These are phyloP conservation scores for Tachina fera DNA, from an alignment of 2,888 invertebrate species.

Conservation along the genomic window DNA sequence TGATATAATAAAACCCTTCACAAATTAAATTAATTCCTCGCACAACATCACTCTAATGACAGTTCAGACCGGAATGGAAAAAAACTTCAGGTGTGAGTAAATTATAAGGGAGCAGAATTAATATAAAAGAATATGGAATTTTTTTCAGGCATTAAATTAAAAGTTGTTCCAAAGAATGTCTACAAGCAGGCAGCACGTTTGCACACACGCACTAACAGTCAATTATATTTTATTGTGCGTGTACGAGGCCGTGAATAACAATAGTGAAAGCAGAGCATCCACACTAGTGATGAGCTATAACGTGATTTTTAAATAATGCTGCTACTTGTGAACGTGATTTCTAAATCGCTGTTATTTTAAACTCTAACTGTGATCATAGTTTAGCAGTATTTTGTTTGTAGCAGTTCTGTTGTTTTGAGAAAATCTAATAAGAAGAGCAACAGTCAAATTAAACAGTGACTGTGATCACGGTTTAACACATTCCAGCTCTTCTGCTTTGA, in stretches of 20 bases:
- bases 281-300: no score
- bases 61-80: slow-evolving; percentile 1
- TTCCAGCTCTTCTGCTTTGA: no score
- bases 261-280: not conserved
- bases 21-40: slow-evolving; percentile 56
- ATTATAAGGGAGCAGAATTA: not conserved
- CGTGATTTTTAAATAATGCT: no score
- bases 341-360: no score
- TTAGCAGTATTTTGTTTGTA: no score
- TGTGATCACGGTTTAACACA: no score
- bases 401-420: no score
- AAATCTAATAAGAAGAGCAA: no score
- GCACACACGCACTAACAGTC: slow-evolving; percentile 1
- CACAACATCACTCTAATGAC: slow-evolving; percentile 45
- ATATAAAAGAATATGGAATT: slow-evolving; percentile 28
- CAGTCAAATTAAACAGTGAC: no score
- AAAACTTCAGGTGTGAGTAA: not conserved
- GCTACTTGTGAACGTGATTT: no score
- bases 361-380: no score
- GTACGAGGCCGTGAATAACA: not conserved
- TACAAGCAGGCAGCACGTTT: not conserved
- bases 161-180: not conserved
- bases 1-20: not conserved
- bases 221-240: slow-evolving; percentile 4
- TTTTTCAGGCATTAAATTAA: slow-evolving; percentile 28